Evolutionary conservation across 2,888 invertebrate genomes (phyloP), one percentile per base, ranked within the genome.

Genomic region (Hymenopus coronatus): DNA sequence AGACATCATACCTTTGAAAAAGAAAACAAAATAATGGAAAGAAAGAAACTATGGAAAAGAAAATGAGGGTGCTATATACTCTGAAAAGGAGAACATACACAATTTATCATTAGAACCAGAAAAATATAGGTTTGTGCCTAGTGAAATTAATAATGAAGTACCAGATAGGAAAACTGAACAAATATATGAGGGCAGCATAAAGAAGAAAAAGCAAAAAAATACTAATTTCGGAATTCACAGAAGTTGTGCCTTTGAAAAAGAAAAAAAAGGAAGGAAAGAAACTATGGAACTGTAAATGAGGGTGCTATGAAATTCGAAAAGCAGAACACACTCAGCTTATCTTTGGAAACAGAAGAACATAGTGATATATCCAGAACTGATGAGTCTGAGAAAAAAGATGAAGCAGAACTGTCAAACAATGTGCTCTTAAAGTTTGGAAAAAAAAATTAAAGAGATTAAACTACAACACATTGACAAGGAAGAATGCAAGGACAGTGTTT

Each of bases 401-500:
- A 90, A 89, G 88, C 83, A 81, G 88, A 90, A 85, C 84, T 89
- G 88, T 46, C 82, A 46, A 87, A 85, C 54, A 90, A 54, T 82
- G 83, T 46, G 82, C 87, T 27, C 82, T 82, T 30, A 90, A 90
- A 94, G 95, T 94, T 90, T 91, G 93, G 12, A 94, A 93, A 84
- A 91, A 90, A 88, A 90, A 89, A 89, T 90, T 91, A 90, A 84
- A 54, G 82, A 88, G 54, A 33, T 25, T 30, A n/a, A 40, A 33
- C 7, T 30, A 27, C n/a, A 89, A 85, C 54, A 84, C 8, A 25
- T 91, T 33, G 91, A 92, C 89, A 91, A 91, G 54, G 92, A 93
- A 91, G 91, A 90, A 90, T 82, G 91, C 92, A 27, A 94, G 95
- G 90, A 97, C 97, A 0, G 92, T 97, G 20, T 97, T 96, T 94